A percentile compares a stretch with the other conserved stretches of the same genome.
Conservation (phyloP, 2,888 invertebrate species). For the Leptarthrus brevirostris region DNA sequence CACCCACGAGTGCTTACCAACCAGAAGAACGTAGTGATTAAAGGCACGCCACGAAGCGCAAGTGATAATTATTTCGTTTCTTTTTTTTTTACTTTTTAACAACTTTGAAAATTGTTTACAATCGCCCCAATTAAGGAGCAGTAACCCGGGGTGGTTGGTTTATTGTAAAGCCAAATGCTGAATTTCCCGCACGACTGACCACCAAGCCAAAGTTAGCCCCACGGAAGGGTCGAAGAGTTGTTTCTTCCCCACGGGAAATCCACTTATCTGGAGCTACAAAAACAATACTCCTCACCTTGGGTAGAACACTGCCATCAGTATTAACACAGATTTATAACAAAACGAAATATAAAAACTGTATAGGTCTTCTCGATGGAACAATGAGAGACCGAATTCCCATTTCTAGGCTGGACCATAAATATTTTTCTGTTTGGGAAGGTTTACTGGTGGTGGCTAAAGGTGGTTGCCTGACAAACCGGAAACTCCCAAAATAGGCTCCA, state of each 20-base stretch:
- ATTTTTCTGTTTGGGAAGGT: not conserved
- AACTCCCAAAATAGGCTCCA: not conserved
- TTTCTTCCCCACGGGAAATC: not conserved
- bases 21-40: not conserved
- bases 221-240: not conserved
- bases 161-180: not conserved
- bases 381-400: not conserved
- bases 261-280: not conserved
- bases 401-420: conserved; percentile 1
- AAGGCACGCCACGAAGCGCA: not conserved
- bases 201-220: not conserved
- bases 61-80: not conserved
- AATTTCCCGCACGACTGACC: conserved; percentile 13
- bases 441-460: not conserved
- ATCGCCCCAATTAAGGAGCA: not conserved
- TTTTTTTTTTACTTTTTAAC: not conserved
- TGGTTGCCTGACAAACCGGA: not conserved
- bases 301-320: not conserved
- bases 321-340: conserved; percentile 10
- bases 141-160: not conserved
- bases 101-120: not conserved
- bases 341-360: not conserved
- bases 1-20: not conserved
- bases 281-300: not conserved
- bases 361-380: not conserved